Evolutionary conservation across 2,888 invertebrate genomes (phyloP).

Genomic region (Ernsta delagoae): DNA sequence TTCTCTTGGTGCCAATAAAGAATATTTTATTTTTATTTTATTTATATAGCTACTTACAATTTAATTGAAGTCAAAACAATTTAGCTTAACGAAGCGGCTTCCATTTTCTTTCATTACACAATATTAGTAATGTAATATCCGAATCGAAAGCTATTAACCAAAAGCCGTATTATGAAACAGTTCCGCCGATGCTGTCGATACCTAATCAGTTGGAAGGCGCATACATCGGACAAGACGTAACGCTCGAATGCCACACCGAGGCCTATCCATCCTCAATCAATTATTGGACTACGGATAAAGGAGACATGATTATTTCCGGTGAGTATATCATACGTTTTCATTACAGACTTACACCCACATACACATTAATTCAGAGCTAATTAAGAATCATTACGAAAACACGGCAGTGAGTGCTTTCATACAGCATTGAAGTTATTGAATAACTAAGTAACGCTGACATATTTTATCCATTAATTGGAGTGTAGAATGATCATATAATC

Average conservation of each 20-base stretch:
- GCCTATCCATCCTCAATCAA: constrained; percentile 97
- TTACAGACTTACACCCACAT: background rate
- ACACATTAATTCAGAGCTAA: background rate
- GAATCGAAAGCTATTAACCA: background rate
- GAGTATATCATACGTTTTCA: constrained; percentile 59
- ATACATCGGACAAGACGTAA: constrained; percentile 94
- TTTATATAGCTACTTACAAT: too few species aligned
- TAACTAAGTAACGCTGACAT: constrained; percentile 6
- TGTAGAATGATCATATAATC: constrained; percentile 5
- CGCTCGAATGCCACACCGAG: constrained; percentile 95
- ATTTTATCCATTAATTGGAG: constrained; percentile 8
- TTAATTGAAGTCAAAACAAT: too few species aligned
- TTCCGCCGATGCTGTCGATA: constrained; percentile 97
- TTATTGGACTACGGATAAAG: constrained; percentile 96
- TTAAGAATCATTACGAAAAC: background rate
- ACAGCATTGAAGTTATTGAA: background rate
- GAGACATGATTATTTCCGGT: constrained; percentile 98
- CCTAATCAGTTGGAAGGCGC: constrained; percentile 97
- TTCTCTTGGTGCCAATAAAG: too few species aligned
- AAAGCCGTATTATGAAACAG: constrained; percentile 72
- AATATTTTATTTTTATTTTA: too few species aligned
- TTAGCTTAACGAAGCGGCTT: background rate
- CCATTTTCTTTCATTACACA: background rate
- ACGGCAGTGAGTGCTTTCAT: background rate
- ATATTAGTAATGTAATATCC: background rate